Base-by-base conservation (phyloP, 1,140 invertebrate genomes). In the Sinella curviseta region DNA sequence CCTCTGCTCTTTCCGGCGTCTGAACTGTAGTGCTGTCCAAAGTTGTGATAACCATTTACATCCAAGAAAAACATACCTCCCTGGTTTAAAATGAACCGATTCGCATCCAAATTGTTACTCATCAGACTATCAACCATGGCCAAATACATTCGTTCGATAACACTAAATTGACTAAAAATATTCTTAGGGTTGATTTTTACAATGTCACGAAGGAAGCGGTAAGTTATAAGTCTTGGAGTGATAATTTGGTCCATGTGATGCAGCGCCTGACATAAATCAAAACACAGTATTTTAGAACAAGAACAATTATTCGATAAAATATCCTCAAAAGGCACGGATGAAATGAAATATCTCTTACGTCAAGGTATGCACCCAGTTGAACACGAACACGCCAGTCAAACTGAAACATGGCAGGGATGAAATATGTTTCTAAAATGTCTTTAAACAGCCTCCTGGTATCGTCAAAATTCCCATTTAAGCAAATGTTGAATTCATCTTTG, bases 401-500 rank as follows among this genome's bases (percentile, higher is more conserved):
- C 2, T 75, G 14, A 26, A 75, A 75, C 35, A 75, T 48, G 4
- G 34, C 35, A 2, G 74, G 74, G 14, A 75, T 36, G 28, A 48
- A 75, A 16, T 54, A 75, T 3, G n/a, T 75, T 4, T 75, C 35
- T 24, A 48, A 75, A 36, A 75, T 75, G n/a, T 75, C 35, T 48
- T 26, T 2, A 30, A 48, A 75, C 3, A 24, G 39, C 16, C 20
- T 26, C 8, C n/a, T 77, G 17, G 54, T n/a, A n/a, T 48, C 54
- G 39, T 60, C 35, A 1, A 55, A 77, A 60, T 36, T 12, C 17
- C 12, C 20, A 48, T 70, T 65, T 20, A 70, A 12, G 34, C 67
- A 74, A 24, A 88, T 81, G 77, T 88, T 88, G 76, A 86, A 87
- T 28, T 85, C 81, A 76, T 88, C 87, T 4, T 85, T 83, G 4